A percentile compares a stretch with the other conserved stretches of the same genome.
These are phyloP conservation scores for Lepidurus apus DNA, from an alignment of 1,140 invertebrate genomes.

Conservation along the genomic window DNA sequence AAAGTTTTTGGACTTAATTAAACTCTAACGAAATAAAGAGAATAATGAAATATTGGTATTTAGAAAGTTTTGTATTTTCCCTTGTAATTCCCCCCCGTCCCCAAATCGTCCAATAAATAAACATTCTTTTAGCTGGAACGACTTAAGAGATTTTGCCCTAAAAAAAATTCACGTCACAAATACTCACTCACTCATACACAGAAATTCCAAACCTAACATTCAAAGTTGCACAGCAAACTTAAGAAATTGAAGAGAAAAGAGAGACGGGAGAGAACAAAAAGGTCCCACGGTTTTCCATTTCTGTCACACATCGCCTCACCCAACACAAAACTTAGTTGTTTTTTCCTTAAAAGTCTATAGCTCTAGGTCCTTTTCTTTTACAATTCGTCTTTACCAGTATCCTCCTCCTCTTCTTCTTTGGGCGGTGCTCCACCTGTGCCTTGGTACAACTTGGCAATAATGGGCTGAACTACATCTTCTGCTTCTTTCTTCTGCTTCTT, in stretches of 20 bases:
- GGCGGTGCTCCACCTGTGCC: constrained; percentile 64
- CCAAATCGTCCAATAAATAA: constrained; percentile 15
- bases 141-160: not conserved
- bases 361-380: constrained; percentile 1
- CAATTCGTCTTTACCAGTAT: constrained; percentile 41
- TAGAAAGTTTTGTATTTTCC: not conserved
- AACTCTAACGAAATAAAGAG: no score
- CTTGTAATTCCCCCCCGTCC: not conserved
- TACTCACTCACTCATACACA: constrained; percentile 2
- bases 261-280: constrained; percentile 5
- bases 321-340: not conserved
- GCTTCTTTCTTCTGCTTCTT: constrained; percentile 96
- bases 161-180: not conserved
- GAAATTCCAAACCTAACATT: not conserved
- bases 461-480: constrained; percentile 92
- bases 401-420: constrained; percentile 61
- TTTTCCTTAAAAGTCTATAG: not conserved
- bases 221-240: constrained; percentile 18
- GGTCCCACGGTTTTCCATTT: not conserved
- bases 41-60: not conserved
- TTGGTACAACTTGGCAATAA: constrained; percentile 95
- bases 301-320: not conserved
- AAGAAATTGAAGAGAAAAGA: not conserved
- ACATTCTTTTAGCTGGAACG: not conserved
- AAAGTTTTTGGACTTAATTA: no score